Evolutionary conservation across 1,140 invertebrate species (phyloP).

Genomic region (Leucophenga varia): DNA sequence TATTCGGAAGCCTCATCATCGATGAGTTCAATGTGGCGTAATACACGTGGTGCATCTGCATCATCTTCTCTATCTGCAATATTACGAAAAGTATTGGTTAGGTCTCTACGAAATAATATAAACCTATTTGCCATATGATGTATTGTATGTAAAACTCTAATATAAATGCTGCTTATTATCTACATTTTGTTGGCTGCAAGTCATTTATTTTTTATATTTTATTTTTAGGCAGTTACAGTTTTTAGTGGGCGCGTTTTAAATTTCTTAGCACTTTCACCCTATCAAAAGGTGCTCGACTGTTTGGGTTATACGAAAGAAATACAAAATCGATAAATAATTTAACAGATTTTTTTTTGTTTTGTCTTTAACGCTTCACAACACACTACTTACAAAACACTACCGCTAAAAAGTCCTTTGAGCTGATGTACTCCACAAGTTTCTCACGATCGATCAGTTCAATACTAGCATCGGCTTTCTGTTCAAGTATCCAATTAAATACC

Average conservation of each 20-base stretch:
- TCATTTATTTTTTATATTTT: conserved; percentile 13
- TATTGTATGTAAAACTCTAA: no score
- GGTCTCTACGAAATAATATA: background rate
- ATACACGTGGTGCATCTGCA: conserved; percentile 70
- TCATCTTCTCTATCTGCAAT: conserved; percentile 80
- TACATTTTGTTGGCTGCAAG: no score
- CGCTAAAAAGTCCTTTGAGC: conserved; percentile 88
- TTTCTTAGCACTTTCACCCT: conserved; percentile 2
- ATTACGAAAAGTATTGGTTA: conserved; percentile 6
- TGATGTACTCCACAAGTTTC: conserved; percentile 81
- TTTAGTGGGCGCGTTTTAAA: conserved; percentile 42
- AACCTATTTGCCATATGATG: background rate
- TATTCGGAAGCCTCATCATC: conserved; percentile 90
- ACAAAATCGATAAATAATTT: conserved; percentile 1
- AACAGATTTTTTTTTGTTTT: conserved; percentile 12
- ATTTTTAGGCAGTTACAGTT: conserved; percentile 52
- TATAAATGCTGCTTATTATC: no score
- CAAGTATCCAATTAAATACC: conserved; percentile 87
- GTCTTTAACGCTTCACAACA: conserved; percentile 18
- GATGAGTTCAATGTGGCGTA: conserved; percentile 85
- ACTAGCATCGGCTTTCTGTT: conserved; percentile 90
- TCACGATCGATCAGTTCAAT: conserved; percentile 89
- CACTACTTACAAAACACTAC: conserved; percentile 89
- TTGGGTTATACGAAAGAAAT: background rate
- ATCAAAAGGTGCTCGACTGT: background rate